Conservation (phyloP, 2,888 invertebrate genomes). For the Tetragonisca angustula region DNA sequence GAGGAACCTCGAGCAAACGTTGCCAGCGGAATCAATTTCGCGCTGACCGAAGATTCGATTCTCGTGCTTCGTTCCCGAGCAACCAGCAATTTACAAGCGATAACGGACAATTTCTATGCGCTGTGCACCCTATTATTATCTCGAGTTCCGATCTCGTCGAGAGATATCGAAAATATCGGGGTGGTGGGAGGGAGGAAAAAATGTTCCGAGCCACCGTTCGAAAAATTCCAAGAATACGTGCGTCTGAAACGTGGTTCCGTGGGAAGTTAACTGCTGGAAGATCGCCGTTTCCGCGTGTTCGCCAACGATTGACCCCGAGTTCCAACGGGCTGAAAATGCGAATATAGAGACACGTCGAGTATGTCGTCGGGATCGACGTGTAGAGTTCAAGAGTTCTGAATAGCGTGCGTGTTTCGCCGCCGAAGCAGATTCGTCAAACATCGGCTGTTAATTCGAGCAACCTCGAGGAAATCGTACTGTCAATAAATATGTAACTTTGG, state of each 20-base stretch:
- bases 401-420: conserved; percentile 12
- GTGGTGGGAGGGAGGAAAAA: not conserved
- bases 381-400: conserved; percentile 24
- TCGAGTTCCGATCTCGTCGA: not conserved
- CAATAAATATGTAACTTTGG: not conserved
- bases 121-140: not conserved
- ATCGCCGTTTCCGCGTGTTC: conserved; percentile 15
- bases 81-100: not conserved
- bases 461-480: not conserved
- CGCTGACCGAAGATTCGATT: not conserved
- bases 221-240: conserved; percentile 17
- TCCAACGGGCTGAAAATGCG: conserved; percentile 12
- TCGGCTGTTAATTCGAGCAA: conserved; percentile 13
- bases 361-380: conserved; percentile 19
- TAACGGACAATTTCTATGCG: not conserved
- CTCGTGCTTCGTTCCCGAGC: not conserved
- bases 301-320: not conserved
- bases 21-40: not conserved
- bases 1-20: not conserved
- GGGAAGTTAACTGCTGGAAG: conserved; percentile 37
- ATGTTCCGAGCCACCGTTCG: conserved; percentile 15
- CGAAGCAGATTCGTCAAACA: conserved; percentile 11
- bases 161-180: not conserved
- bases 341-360: conserved; percentile 14
- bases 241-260: not conserved